These are phyloP conservation scores for Plectrocnemia conspersa DNA, from an alignment of 1,140 invertebrate species.

Conservation along the genomic window DNA sequence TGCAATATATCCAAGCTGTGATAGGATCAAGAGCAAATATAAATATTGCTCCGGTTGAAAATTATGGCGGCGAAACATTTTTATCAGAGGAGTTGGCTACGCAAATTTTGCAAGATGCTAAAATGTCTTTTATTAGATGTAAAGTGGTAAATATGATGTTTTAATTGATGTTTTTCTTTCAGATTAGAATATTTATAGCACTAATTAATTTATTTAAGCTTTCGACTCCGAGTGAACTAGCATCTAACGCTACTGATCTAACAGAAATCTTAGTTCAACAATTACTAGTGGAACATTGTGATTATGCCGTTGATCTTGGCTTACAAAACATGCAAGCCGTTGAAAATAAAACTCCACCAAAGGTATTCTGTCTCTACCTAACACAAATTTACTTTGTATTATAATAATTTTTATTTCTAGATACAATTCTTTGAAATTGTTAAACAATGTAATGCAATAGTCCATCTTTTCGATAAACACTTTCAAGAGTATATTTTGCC, in stretches of 20 bases:
- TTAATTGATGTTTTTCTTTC: slow-evolving; percentile 1
- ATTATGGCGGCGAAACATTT: slow-evolving; percentile 96
- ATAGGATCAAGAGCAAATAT: slow-evolving; percentile 87
- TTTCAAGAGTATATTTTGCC: slow-evolving; percentile 88
- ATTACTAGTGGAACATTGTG: slow-evolving; percentile 87
- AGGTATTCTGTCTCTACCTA: slow-evolving; percentile 37
- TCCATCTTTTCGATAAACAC: slow-evolving; percentile 93
- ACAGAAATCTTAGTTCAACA: slow-evolving; percentile 84
- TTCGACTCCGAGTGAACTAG: slow-evolving; percentile 73
- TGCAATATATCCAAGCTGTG: slow-evolving; percentile 72
- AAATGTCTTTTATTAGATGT: slow-evolving; percentile 85
- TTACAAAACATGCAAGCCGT: slow-evolving; percentile 86
- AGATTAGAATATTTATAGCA: not conserved
- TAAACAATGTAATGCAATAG: slow-evolving; percentile 91
- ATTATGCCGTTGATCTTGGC: slow-evolving; percentile 93
- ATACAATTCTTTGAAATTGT: slow-evolving; percentile 94
- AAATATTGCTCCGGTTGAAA: slow-evolving; percentile 89
- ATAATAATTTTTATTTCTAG: slow-evolving; percentile 45
- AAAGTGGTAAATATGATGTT: slow-evolving; percentile 58
- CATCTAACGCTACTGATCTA: slow-evolving; percentile 76
- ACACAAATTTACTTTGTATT: not conserved
- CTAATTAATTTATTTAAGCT: slow-evolving; percentile 53
- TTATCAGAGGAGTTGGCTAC: slow-evolving; percentile 95
- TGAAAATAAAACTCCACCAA: slow-evolving; percentile 74
- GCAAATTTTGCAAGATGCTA: slow-evolving; percentile 85